Conservation (phyloP, 2,113 vertebrate genomes). For the Oncorhynchus gorbuscha region DNA sequence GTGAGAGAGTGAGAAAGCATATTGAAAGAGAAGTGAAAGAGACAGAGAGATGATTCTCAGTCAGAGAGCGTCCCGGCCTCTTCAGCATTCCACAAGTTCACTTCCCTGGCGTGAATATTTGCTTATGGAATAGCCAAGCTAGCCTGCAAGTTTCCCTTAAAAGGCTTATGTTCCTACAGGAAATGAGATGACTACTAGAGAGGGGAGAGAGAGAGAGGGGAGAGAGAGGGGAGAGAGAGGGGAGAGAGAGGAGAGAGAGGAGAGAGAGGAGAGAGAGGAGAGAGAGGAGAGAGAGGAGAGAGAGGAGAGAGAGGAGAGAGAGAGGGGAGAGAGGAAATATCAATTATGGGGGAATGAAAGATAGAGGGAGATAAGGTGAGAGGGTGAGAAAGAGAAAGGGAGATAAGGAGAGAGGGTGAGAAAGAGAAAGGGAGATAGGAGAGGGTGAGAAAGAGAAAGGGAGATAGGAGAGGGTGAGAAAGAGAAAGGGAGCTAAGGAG, state of each 20-base stretch:
- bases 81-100: slow-evolving; percentile 16
- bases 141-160: slow-evolving; percentile 26
- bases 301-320: background rate
- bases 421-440: background rate
- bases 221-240: no score
- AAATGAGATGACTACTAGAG: slow-evolving; percentile 7
- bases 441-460: no score
- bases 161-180: slow-evolving; percentile 25
- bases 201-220: background rate
- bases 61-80: slow-evolving; percentile 9
- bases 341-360: background rate
- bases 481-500: no score
- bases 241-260: no score
- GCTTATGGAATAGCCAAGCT: slow-evolving; percentile 6
- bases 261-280: background rate
- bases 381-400: no score
- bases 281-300: background rate
- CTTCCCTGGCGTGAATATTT: slow-evolving; percentile 24
- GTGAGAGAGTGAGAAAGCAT: background rate
- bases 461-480: no score
- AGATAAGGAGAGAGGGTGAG: no score
- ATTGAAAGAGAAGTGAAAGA: slow-evolving; percentile 5
- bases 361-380: background rate
- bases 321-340: no score
- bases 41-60: slow-evolving; percentile 2